Conservation (phyloP, 2,888 invertebrate genomes). For the Omphaloscelis lunosa region DNA sequence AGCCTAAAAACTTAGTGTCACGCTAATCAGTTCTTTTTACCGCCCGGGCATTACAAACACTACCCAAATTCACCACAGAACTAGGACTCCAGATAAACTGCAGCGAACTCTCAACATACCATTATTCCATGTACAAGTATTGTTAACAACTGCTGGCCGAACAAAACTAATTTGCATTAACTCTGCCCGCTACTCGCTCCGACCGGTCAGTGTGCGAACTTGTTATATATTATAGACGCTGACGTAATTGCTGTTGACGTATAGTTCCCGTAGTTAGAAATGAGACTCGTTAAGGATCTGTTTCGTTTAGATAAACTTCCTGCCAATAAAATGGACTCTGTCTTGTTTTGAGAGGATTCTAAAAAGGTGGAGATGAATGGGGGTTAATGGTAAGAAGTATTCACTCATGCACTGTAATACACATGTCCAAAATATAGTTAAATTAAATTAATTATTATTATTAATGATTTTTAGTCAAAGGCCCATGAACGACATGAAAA, state of each 20-base stretch:
- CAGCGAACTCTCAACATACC: constrained; percentile 44
- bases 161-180: constrained; percentile 72
- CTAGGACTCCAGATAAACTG: constrained; percentile 46
- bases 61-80: constrained; percentile 25
- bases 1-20: not conserved
- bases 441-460: too few relatives aligned
- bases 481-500: too few relatives aligned
- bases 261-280: constrained; percentile 35
- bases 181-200: constrained; percentile 37
- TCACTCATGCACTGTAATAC: too few relatives aligned
- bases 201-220: constrained; percentile 49
- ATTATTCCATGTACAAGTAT: constrained; percentile 59
- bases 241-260: constrained; percentile 57
- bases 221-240: constrained; percentile 48
- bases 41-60: constrained; percentile 1
- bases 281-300: constrained; percentile 31
- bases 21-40: not conserved
- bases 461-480: too few relatives aligned
- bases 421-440: too few relatives aligned
- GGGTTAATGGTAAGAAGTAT: not conserved
- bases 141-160: constrained; percentile 61
- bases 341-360: not conserved
- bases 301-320: constrained; percentile 33
- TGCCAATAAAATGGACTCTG: not conserved
- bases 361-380: not conserved